Conservation (phyloP, 2,113 vertebrate genomes). For the Pedionomus torquatus region DNA sequence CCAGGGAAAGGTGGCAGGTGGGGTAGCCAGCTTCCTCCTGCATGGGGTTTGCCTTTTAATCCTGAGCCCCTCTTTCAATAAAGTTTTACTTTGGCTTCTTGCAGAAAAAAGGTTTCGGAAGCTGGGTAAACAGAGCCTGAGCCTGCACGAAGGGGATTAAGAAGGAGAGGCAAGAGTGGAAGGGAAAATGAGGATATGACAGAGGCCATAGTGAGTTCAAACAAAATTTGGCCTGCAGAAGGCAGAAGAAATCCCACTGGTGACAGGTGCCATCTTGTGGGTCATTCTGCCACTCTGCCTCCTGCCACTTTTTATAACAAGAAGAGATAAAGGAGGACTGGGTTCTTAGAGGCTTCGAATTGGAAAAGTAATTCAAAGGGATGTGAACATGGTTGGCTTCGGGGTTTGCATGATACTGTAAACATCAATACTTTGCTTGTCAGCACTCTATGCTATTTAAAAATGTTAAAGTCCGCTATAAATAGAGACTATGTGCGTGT, state of each 20-base stretch:
- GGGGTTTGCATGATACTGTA: slow-evolving; percentile 57
- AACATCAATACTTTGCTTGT: slow-evolving; percentile 61
- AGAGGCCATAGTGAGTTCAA: slow-evolving; percentile 94
- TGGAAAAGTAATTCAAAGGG: slow-evolving; percentile 78
- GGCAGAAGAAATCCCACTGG: slow-evolving; percentile 88
- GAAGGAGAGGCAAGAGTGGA: slow-evolving; percentile 85
- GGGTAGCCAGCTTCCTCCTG: neutral
- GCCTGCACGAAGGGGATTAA: slow-evolving; percentile 70
- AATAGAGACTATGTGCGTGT: slow-evolving; percentile 14
- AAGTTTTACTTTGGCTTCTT: slow-evolving; percentile 75
- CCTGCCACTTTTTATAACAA: slow-evolving; percentile 96
- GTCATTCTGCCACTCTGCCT: slow-evolving; percentile 96
- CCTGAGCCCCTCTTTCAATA: slow-evolving; percentile 62
- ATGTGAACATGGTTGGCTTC: slow-evolving; percentile 68
- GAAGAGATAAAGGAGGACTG: slow-evolving; percentile 79
- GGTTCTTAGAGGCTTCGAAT: slow-evolving; percentile 64
- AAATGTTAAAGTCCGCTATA: slow-evolving; percentile 28
- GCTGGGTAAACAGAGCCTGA: slow-evolving; percentile 64
- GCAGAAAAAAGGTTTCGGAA: slow-evolving; percentile 67
- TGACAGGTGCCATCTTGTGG: slow-evolving; percentile 99
- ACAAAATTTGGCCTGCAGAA: slow-evolving; percentile 99
- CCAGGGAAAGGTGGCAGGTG: neutral
- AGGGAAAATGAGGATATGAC: slow-evolving; percentile 96
- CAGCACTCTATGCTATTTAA: slow-evolving; percentile 46
- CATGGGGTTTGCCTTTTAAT: neutral